Percentiles rank a stretch among this genome's conserved stretches.
These are phyloP conservation scores for Salvelinus sp. DNA, from an alignment of 2,113 vertebrate genomes.

Conservation along the genomic window DNA sequence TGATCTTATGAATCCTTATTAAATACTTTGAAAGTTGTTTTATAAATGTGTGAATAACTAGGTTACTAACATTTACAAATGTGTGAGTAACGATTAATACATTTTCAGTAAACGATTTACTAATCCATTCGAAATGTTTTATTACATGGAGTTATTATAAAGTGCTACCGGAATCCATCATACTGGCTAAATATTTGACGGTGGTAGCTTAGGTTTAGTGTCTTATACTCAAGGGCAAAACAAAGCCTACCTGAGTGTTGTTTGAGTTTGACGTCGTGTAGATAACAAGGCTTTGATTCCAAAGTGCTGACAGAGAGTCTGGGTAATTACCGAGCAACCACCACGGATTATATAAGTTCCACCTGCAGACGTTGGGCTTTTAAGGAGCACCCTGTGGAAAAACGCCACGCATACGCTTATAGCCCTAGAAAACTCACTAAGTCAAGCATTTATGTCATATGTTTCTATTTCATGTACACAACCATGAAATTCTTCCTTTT, in stretches of 20 bases:
- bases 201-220: constrained; percentile 5
- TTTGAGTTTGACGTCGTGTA: constrained; percentile 51
- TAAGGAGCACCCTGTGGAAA: constrained; percentile 24
- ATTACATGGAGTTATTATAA: no score
- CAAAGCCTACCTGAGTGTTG: constrained; percentile 51
- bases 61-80: no score
- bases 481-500: constrained; percentile 32
- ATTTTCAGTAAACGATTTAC: no score
- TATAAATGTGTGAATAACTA: no score
- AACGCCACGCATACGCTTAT: constrained; percentile 6
- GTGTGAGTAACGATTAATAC: no score
- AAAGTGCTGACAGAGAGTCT: constrained; percentile 73
- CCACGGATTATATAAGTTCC: constrained; percentile 64
- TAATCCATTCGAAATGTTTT: no score
- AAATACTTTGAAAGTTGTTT: no score
- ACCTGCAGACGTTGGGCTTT: constrained; percentile 58
- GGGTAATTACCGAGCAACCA: constrained; percentile 69
- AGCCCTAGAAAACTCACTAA: constrained; percentile 23
- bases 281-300: constrained; percentile 70
- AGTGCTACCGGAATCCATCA: constrained; percentile 34
- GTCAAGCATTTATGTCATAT: constrained; percentile 11
- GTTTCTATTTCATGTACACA: constrained; percentile 29
- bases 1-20: no score
- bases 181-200: constrained; percentile 48
- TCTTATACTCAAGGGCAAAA: constrained; percentile 34